Conservation (phyloP, 2,888 invertebrate genomes). For the Hypselothyrea guttata region DNA sequence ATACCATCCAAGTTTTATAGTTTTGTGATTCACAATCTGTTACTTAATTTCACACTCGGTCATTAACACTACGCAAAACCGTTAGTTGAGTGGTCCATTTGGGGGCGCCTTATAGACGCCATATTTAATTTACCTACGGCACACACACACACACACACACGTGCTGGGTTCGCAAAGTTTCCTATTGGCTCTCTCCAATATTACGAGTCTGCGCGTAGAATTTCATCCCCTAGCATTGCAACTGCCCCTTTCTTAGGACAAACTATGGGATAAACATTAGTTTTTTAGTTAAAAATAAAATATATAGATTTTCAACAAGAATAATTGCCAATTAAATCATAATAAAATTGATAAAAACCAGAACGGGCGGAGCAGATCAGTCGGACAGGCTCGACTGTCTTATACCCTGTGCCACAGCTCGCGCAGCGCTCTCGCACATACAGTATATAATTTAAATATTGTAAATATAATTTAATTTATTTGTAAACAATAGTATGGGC, state of each 20-base stretch:
- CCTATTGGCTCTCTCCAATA: constrained; percentile 65
- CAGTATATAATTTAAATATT: no score
- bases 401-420: no score
- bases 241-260: constrained; percentile 19
- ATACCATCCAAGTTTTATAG: no score
- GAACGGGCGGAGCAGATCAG: no score
- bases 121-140: constrained; percentile 61
- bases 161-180: constrained; percentile 37
- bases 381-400: no score
- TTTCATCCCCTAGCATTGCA: constrained; percentile 45
- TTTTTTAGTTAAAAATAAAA: not conserved
- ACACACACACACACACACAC: constrained; percentile 15
- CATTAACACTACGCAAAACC: constrained; percentile 7
- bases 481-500: no score
- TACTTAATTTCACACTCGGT: constrained; percentile 22
- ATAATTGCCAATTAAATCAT: no score
- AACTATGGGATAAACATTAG: not conserved
- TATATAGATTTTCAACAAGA: no score
- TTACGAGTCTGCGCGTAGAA: constrained; percentile 56
- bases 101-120: constrained; percentile 54
- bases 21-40: constrained; percentile 7
- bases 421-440: no score
- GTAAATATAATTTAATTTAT: no score
- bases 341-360: no score
- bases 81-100: constrained; percentile 14